phyloP scores from a whole-genome alignment of 1,140 invertebrate genomes.

The Drosophila persimilis region DNA sequence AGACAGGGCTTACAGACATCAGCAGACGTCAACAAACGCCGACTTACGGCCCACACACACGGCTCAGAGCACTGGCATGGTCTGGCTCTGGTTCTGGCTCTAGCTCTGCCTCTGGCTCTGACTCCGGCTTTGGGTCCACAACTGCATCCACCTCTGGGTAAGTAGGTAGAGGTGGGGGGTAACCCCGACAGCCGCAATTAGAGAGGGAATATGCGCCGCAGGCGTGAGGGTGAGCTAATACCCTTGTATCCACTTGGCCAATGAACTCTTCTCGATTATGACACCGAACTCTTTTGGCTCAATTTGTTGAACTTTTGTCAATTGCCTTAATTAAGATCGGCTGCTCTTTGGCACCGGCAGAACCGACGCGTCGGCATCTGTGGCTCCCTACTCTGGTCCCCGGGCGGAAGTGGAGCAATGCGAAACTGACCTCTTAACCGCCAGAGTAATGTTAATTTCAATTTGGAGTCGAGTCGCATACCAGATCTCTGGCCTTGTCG shows the following conservation, averaged over 20 bases:
- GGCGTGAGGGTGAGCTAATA: constrained; percentile 32
- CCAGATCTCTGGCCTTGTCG: constrained; percentile 54
- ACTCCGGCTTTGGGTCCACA: constrained; percentile 27
- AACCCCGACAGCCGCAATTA: too few species aligned
- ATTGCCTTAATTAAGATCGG: constrained; percentile 70
- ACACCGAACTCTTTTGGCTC: constrained; percentile 37
- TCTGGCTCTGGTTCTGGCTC: constrained; percentile 21
- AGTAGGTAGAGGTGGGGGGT: neutral
- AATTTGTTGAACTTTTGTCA: constrained; percentile 51
- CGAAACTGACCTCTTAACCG: constrained; percentile 62
- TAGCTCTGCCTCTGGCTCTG: constrained; percentile 13
- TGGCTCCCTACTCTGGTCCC: too few species aligned
- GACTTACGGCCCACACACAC: constrained; percentile 63
- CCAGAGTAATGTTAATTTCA: constrained; percentile 31
- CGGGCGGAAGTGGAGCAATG: constrained; percentile 62
- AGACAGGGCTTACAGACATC: constrained; percentile 36
- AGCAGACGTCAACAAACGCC: constrained; percentile 49
- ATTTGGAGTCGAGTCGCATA: constrained; percentile 9
- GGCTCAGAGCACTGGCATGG: constrained; percentile 14
- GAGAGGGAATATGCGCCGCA: too few species aligned
- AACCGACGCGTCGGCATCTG: too few species aligned
- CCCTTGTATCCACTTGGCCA: constrained; percentile 50
- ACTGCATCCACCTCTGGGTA: constrained; percentile 22
- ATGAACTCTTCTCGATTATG: constrained; percentile 56
- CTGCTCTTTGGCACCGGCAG: constrained; percentile 33